Evolutionary conservation across 2,888 invertebrate genomes (phyloP), one percentile per base, ranked within the genome.

Genomic region (Corbicula japonica): DNA sequence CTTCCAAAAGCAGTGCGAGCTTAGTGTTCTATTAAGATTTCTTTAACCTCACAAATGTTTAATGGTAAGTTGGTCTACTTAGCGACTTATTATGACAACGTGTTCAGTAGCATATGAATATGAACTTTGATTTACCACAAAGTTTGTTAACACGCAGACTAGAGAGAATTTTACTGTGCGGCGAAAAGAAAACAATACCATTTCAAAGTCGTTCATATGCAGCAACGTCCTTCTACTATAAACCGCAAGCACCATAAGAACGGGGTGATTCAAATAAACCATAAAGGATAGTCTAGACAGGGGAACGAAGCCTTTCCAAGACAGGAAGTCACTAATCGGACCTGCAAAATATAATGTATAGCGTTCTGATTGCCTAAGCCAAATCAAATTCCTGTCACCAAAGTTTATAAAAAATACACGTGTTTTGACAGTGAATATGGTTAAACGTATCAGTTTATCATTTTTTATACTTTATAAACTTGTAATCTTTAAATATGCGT

Each of bases 241-340:
- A 35, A 88, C 83, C 56, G 83, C 86, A 21, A 88, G 69, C 38
- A 87, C 84, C 86, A 92, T 90, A 34, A 91, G 62, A 26, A 92
- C 75, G 1, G 92, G 92, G 61, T 92, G 92, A 0, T 92, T 66
- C 34, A 99, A 95, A 94, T 98, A 99, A 38, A 98, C 97, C 93
- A 98, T 97, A 94, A 98, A 99, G 2, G 98, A 98, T 81, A 99
- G 95, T 69, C 98, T 95, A 89, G 98, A 97, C 62, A 99, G 94
- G 0, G 99, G 98, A 89, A 97, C 95, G 87, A 98, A 95, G 0
- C 97, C 96, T 69, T 96, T 95, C 94, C 97, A 97, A 0, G 97
- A 97, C 50, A 99, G 95, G 60, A 98, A 94, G 0, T 95, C 95
- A 94, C 97, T 96, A 68, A 98, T 94, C 56, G 96, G 95, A 34